Evolutionary conservation across 2,113 vertebrate species (phyloP).

Genomic region (Terrapene triunguis): DNA sequence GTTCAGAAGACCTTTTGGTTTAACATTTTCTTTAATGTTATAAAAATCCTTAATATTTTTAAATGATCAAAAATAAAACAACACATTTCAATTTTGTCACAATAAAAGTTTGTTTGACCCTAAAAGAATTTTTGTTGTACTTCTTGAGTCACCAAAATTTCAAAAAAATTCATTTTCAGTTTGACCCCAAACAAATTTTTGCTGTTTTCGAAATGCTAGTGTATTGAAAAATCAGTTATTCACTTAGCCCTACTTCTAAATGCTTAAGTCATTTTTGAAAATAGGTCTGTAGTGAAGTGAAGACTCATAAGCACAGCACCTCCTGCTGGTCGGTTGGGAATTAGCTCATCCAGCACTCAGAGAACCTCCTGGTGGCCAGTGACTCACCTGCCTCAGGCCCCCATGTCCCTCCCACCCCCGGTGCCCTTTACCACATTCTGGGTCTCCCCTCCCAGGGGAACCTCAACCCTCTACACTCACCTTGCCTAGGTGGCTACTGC

Average conservation of each 20-base stretch:
- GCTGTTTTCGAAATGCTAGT: neutral
- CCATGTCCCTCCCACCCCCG: too few relatives aligned
- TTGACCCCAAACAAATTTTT: neutral
- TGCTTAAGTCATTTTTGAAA: neutral
- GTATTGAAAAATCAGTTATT: neutral
- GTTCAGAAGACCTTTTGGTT: neutral
- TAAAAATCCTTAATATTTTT: neutral
- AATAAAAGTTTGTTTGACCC: neutral
- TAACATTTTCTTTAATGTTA: neutral
- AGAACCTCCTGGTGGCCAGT: too few relatives aligned
- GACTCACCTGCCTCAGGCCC: too few relatives aligned
- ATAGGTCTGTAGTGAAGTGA: too few relatives aligned
- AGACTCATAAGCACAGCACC: too few relatives aligned
- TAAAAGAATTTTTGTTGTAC: neutral
- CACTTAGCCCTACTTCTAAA: neutral
- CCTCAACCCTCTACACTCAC: too few relatives aligned
- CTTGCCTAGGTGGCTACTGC: too few relatives aligned
- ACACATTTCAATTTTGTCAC: neutral
- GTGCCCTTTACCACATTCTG: too few relatives aligned
- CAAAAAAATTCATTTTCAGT: neutral
- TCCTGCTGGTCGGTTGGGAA: too few relatives aligned
- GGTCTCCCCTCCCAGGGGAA: too few relatives aligned
- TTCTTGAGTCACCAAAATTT: neutral
- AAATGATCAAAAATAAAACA: neutral
- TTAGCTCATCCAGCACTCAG: too few relatives aligned